These are phyloP conservation scores for Cassiopea andromeda DNA, from an alignment of 30 jellyfish, hydroid and myxozoan genomes.

Conservation along the genomic window DNA sequence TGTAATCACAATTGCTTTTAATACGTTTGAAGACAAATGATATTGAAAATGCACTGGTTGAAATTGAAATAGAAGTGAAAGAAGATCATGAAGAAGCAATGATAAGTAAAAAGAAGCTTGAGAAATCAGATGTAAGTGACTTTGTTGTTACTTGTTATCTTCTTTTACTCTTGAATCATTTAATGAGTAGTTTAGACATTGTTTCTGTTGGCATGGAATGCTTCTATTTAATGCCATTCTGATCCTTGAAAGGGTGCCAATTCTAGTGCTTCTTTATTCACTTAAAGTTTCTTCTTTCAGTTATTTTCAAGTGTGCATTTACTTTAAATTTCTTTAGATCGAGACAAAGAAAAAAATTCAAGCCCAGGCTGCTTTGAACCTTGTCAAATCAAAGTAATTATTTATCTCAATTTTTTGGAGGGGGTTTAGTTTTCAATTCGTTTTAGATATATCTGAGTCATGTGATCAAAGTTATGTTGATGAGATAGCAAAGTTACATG, in stretches of 20 bases:
- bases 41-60: conserved; percentile 74
- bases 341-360: conserved; percentile 69
- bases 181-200: background rate
- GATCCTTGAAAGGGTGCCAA: too few species aligned
- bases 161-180: background rate
- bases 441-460: too few species aligned
- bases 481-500: too few species aligned
- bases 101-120: conserved; percentile 41
- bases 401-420: too few species aligned
- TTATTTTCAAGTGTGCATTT: background rate
- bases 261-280: too few species aligned
- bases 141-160: background rate
- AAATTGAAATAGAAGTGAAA: conserved; percentile 78
- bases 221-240: too few species aligned
- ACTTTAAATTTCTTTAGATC: conserved; percentile 3
- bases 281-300: background rate
- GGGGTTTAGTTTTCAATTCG: too few species aligned
- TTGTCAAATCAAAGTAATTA: conserved; percentile 64
- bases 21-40: conserved; percentile 62
- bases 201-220: background rate
- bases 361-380: conserved; percentile 60
- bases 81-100: conserved; percentile 82
- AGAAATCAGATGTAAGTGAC: conserved; percentile 66
- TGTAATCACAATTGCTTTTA: background rate
- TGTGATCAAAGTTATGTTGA: too few species aligned